Conservation (phyloP, 2,888 invertebrate species). For the Mesodorylaimus sp. region DNA sequence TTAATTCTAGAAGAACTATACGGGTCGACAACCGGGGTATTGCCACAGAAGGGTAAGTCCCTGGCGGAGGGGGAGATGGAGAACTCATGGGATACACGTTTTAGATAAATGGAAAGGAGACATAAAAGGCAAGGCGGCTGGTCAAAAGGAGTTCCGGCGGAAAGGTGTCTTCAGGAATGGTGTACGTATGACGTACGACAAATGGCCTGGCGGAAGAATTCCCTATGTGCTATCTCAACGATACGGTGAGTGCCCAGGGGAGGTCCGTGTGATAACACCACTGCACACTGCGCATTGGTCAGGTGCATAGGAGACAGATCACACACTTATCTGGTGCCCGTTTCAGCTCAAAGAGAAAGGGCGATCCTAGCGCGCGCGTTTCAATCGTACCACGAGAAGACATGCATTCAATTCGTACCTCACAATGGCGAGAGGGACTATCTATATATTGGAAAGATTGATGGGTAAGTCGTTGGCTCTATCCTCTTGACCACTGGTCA, state of each 20-base stretch:
- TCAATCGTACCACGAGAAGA: conserved; percentile 25
- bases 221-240: conserved; percentile 27
- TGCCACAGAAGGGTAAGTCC: no score
- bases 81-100: no score
- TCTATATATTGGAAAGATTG: conserved; percentile 29
- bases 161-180: conserved; percentile 5
- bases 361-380: conserved; percentile 27
- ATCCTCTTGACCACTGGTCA: no score
- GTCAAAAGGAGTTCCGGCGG: neutral
- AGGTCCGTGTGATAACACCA: neutral
- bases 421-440: conserved; percentile 24
- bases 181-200: conserved; percentile 13
- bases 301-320: neutral
- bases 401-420: conserved; percentile 26
- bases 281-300: neutral
- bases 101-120: conserved; percentile 3
- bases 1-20: no score
- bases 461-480: conserved; percentile 20
- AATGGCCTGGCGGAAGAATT: conserved; percentile 28
- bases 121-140: conserved; percentile 6
- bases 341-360: conserved; percentile 18
- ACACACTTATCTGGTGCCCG: neutral
- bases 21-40: no score
- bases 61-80: no score
- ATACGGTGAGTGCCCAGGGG: conserved; percentile 16